Evolutionary conservation across 2,113 vertebrate species (phyloP), one percentile per base, ranked within the genome.

Genomic region (Cryptotis parvus): DNA sequence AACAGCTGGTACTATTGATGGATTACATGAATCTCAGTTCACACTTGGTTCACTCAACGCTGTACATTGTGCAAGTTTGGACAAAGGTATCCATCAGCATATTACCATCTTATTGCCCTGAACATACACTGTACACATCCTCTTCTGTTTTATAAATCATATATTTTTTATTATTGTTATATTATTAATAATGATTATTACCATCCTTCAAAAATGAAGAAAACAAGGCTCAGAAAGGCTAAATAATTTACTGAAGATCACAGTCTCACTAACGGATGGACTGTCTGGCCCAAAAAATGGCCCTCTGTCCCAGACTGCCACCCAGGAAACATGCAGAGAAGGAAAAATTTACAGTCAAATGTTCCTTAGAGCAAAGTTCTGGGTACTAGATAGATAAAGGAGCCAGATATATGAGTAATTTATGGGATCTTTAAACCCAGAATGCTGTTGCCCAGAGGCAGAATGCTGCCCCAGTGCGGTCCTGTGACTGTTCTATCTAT

Each of bases 131-230:
- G 43, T 22, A 68, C 10, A 18, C 33, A 70, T 15, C 70, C 43
- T 55, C 74, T 87, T 87, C 66, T 33, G 76, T 26, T 93, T 90
- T 37, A 82, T 58, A 75, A 83, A n/a, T 26, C 83, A 78, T 14
- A 49, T 49, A 12, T 14, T 49, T 49, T 10, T 49, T 49, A n/a
- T n/a, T n/a, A n/a, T n/a, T n/a, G n/a, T n/a, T n/a, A n/a, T n/a
- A n/a, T 49, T 41, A n/a, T 73, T 43, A 45, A 65, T 27, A n/a
- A 49, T 26, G 72, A 24, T 16, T n/a, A 41, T 37, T 92, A 18
- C 74, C 6, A n/a, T 43, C 66, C 83, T 31, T 73, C 29, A 45
- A 85, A 87, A 33, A 82, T n/a, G 41, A 87, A 26, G 31, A 72
- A 92, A 90, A 68, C 37, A 55, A 63, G 37, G 2, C 14, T 76